Conservation (phyloP, 1,140 invertebrate species). For the Trinorchestia longiramus region DNA sequence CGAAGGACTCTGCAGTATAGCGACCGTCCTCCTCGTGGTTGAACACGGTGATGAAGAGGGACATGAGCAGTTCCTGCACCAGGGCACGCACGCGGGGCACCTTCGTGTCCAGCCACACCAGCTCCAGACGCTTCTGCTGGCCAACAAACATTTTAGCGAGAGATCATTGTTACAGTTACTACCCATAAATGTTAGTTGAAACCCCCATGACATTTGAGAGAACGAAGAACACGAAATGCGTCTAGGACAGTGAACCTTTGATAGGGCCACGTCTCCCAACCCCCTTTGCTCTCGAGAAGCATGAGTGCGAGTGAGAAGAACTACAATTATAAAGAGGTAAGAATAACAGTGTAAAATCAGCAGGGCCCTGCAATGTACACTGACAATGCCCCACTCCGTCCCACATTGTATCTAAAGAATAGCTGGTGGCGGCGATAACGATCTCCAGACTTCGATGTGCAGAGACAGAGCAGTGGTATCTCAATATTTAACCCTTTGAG, state of each 20-base stretch:
- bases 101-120: conserved; percentile 57
- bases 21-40: conserved; percentile 96
- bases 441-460: too few species aligned
- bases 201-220: neutral
- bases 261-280: too few species aligned
- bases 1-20: conserved; percentile 95
- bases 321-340: neutral
- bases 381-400: neutral
- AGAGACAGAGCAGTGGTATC: too few species aligned
- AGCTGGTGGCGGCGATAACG: too few species aligned
- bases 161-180: too few species aligned
- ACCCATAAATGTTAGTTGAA: too few species aligned
- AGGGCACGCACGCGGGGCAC: conserved; percentile 86
- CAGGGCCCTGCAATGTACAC: neutral
- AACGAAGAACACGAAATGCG: neutral
- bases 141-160: too few species aligned
- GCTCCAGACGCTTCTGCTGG: conserved; percentile 63
- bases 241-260: neutral
- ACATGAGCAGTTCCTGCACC: conserved; percentile 91
- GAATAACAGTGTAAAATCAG: neutral
- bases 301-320: too few species aligned
- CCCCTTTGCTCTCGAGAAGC: too few species aligned
- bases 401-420: neutral
- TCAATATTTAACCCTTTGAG: too few species aligned
- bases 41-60: conserved; percentile 92